Base-by-base conservation (phyloP, 2,797 vertebrate species). In the Hipposideros larvatus region DNA sequence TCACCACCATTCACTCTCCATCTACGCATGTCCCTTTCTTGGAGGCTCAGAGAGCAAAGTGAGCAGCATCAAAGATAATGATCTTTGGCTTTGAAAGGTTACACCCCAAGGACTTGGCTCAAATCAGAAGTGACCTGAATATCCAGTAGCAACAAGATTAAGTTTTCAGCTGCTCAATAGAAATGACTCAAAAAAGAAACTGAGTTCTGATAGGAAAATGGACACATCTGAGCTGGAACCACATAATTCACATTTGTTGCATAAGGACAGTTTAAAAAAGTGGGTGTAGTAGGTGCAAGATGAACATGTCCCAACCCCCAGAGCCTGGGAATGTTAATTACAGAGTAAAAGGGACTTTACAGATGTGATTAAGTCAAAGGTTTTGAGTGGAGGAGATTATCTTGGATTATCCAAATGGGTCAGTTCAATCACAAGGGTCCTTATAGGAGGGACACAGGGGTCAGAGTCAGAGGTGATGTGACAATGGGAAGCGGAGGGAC, bases 281-380 rank as follows among this genome's bases (percentile, higher is more conserved):
- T 37, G 18, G 68, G 22, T 0, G 0, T 43, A 55, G 34, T 28
- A 31, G 65, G 53, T 24, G 16, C 55, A 55, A 71, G 51, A 4
- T 43, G 43, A 28, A 61, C 8, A 0, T 0, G 4, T 55, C 57
- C 22, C 43, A 55, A 9, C 9, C 0, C 16, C 46, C 57, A 73
- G 66, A 80, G 37, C 2, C 74, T 24, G 43, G 48, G 10, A 43
- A 63, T n/a, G 90, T 43, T 46, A 4, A 48, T 57, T 53, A 51
- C 8, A 77, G 21, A 77, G 91, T 18, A 22, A 85, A 55, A 37
- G 37, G 8, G 61, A 70, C 71, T 90, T 90, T 34, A 34, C 41
- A 14, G 59, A 24, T 59, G 18, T 10, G 16, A 31, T 75, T 37
- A 53, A 43, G 26, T 63, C 43, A 75, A 37, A 37, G 9, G 48